A percentile compares a stretch with the other conserved stretches of the same genome.
Evolutionary conservation across 2,797 vertebrate genomes (phyloP).

Genomic region (Sebastes dallii): DNA sequence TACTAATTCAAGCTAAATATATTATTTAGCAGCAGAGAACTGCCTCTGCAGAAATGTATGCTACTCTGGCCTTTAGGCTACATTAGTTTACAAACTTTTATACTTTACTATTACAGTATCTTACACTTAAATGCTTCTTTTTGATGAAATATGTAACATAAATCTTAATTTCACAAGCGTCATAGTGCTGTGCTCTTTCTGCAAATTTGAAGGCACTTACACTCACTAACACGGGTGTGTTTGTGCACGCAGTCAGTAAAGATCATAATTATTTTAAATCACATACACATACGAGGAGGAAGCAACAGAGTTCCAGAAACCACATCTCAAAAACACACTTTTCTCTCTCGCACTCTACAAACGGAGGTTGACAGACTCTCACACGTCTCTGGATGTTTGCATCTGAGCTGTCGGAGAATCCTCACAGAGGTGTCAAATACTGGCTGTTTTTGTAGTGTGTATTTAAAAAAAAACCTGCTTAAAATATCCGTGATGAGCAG

Average conservation of each 20-base stretch:
- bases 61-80: background rate
- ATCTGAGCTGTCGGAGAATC: slow-evolving; percentile 18
- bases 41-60: background rate
- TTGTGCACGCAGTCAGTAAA: background rate
- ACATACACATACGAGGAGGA: background rate
- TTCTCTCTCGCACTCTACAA: background rate
- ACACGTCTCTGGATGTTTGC: slow-evolving; percentile 25
- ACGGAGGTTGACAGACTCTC: slow-evolving; percentile 15
- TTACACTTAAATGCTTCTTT: background rate
- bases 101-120: background rate
- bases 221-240: background rate
- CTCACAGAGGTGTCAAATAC: slow-evolving; percentile 44
- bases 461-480: background rate
- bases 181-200: background rate
- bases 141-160: background rate
- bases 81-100: too few relatives aligned
- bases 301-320: background rate
- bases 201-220: background rate
- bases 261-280: background rate
- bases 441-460: background rate
- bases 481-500: background rate
- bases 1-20: background rate
- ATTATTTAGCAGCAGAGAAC: background rate
- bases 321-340: background rate
- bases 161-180: background rate